Evolutionary conservation across 2,113 vertebrate species (phyloP).

Genomic region (Lampris megalopsis): DNA sequence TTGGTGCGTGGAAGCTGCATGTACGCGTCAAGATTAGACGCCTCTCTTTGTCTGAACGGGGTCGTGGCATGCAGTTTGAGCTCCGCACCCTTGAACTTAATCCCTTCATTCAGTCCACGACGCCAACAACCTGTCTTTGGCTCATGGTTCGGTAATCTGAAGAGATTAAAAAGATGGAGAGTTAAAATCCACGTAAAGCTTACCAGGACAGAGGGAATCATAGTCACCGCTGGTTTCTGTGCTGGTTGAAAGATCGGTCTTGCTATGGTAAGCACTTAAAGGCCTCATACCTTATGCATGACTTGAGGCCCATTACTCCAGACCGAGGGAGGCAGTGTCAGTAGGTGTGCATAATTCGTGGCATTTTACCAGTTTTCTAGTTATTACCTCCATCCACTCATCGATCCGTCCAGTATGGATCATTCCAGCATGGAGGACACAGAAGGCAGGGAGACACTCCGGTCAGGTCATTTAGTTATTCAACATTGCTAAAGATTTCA

Average conservation of each 20-base stretch:
- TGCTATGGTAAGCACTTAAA: not conserved
- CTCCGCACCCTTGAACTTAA: no score
- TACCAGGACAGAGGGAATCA: not conserved
- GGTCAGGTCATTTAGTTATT: no score
- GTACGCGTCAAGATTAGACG: not conserved
- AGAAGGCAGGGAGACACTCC: no score
- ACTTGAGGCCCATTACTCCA: not conserved
- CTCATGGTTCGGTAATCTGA: no score
- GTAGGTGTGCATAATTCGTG: not conserved
- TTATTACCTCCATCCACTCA: no score
- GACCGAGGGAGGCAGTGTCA: not conserved
- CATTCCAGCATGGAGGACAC: no score
- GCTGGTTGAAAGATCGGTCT: not conserved
- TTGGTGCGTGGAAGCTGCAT: slow-evolving; percentile 8
- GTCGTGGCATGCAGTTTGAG: not conserved
- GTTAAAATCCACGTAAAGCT: not conserved
- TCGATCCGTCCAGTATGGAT: no score
- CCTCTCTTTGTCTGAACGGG: not conserved
- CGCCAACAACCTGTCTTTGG: no score
- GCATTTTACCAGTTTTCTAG: no score
- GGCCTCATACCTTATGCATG: not conserved
- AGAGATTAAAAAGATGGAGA: not conserved
- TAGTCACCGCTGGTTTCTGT: not conserved
- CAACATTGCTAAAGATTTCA: no score
- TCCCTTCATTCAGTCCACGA: no score